Evolutionary conservation across 1,140 invertebrate genomes (phyloP).

Genomic region (Notospermus geniculatus): DNA sequence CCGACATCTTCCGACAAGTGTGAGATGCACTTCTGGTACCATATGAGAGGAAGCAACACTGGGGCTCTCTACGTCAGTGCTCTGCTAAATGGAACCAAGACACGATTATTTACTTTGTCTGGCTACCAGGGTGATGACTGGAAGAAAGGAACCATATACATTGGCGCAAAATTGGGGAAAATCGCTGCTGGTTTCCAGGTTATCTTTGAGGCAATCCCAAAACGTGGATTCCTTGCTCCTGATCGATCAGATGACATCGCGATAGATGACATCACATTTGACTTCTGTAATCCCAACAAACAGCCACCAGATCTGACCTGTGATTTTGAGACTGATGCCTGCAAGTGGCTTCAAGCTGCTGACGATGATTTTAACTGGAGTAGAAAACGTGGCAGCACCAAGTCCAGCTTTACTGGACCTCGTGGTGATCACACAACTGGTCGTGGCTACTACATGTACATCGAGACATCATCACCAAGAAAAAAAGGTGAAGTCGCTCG

Average conservation of each 20-base stretch:
- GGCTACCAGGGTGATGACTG: conserved; percentile 26
- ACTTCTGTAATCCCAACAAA: conserved; percentile 29
- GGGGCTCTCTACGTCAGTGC: conserved; percentile 29
- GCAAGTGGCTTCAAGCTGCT: conserved; percentile 2
- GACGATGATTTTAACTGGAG: conserved; percentile 4
- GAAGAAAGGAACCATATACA: conserved; percentile 29
- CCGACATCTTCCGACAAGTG: conserved; percentile 34
- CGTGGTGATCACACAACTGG: conserved; percentile 12
- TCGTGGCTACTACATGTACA: conserved; percentile 26
- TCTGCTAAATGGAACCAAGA: conserved; percentile 27
- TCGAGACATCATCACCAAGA: conserved; percentile 18
- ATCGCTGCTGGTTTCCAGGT: conserved; percentile 20
- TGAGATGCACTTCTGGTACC: conserved; percentile 64
- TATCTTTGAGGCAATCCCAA: conserved; percentile 26
- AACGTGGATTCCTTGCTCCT: conserved; percentile 20
- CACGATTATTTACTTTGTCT: conserved; percentile 14
- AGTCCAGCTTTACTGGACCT: conserved; percentile 14
- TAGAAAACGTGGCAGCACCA: neutral
- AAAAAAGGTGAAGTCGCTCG: neutral
- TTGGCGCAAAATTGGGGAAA: conserved; percentile 31
- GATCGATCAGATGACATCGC: conserved; percentile 28
- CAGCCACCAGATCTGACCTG: conserved; percentile 6
- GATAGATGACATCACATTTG: conserved; percentile 45
- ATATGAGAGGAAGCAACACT: conserved; percentile 66
- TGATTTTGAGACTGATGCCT: conserved; percentile 14